Percentiles rank a stretch among this genome's conserved stretches.
phyloP scores from a whole-genome alignment of 2,888 invertebrate species.

The Andricus curvator region DNA sequence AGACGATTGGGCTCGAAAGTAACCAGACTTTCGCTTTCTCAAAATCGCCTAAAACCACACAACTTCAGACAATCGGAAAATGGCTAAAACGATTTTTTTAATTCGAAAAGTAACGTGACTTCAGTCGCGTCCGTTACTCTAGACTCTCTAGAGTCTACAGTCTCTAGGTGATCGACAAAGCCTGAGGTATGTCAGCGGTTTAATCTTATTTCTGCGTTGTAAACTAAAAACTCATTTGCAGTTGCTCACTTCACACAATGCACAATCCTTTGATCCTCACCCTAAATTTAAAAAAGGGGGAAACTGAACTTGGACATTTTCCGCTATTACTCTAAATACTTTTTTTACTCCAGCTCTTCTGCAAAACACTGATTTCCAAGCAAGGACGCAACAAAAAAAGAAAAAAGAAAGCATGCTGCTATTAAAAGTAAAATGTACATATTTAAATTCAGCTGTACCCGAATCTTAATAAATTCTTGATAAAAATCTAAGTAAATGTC shows the following conservation, averaged over 20 bases:
- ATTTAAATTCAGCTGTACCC: not conserved
- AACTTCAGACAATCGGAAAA: not conserved
- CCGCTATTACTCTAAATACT: conserved; percentile 27
- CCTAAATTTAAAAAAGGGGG: not conserved
- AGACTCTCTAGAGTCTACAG: not conserved
- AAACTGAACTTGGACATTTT: conserved; percentile 17
- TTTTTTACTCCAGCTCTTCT: conserved; percentile 7
- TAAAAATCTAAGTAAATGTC: not conserved
- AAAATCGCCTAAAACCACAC: not conserved
- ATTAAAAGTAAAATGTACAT: not conserved
- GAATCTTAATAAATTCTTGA: not conserved
- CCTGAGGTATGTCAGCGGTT: conserved; percentile 29
- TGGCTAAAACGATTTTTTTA: not conserved
- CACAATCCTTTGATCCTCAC: too few species aligned
- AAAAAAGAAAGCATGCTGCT: not conserved
- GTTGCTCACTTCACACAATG: conserved; percentile 6
- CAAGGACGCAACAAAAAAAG: not conserved
- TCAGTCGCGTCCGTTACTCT: not conserved
- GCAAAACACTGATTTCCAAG: conserved; percentile 5
- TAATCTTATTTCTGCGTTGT: conserved; percentile 12
- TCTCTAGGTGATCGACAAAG: not conserved
- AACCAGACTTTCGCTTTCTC: not conserved
- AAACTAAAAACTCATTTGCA: conserved; percentile 33
- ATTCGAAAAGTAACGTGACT: not conserved
- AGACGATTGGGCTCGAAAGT: not conserved